Evolutionary conservation across 2,888 invertebrate species (phyloP), one percentile per base, ranked within the genome.

Genomic region (Lasius fuliginosus): DNA sequence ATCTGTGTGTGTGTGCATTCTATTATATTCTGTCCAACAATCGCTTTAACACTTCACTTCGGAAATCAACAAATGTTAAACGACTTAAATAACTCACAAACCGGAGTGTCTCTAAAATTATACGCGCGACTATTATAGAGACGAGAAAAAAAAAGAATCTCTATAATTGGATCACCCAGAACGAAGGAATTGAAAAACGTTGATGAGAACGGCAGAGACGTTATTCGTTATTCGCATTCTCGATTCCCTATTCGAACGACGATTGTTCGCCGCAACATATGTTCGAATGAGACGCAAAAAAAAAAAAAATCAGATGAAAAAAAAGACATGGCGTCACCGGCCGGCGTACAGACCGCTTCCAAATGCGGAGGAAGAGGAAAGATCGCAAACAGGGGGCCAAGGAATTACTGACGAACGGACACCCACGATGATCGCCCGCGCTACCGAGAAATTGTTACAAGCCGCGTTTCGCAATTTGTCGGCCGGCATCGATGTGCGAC

Each of bases 401-500:
- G 69, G 85, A 88, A 88, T 90, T 84, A 82, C 85, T 77, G 46
- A n/a, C 84, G 75, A 64, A 30, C 82, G 71, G 67, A 89, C 90
- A 87, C 89, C 90, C 90, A 90, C 90, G 89, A 88, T 58, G 86
- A 74, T 82, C 90, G 90, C 90, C 90, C 86, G 85, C 90, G 86
- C 85, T 84, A 79, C 33, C 76, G 27, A 33, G 42, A 15, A 23
- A 60, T 76, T n/a, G 79, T 79, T 42, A 75, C 18, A 75, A 73
- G 64, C 77, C 77, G 85, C 88, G 83, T 89, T 89, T 89, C 89
- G 88, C 58, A 86, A 89, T 81, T 53, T 64, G 64, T 75, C 65
- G 49, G 40, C 36, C 75, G 18, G n/a, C 64, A 75, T 64, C 75
- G 79, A 79, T 60, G 79, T 9, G 79, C 71, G 58, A 46, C 79